Evolutionary conservation across 2,113 vertebrate species (phyloP), one percentile per base, ranked within the genome.

Genomic region (Capreolus pygargus): DNA sequence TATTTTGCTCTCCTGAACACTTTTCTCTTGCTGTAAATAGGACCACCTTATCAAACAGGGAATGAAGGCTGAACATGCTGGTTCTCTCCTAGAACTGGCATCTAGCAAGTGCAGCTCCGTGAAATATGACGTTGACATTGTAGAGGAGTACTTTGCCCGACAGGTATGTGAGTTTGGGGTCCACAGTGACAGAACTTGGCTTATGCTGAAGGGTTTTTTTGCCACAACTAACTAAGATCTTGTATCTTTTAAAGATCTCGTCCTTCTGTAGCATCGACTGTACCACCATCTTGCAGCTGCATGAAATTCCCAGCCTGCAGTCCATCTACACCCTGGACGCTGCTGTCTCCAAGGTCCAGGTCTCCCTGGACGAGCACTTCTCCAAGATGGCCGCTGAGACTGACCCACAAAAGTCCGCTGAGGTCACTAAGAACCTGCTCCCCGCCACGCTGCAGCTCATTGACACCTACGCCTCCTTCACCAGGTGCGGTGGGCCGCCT

Each of bases 281-380:
- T 36, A 99, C 99, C 82, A 99, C 98, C 50, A 99, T 99, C 98
- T 98, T 99, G 85, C 99, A 99, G 15, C 99, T 99, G 64, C 99
- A 99, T 19, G 99, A 99, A 98, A 98, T 99, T 90, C 99, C 99
- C 83, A 99, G 99, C 97, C 99, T 99, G 87, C 99, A 99, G 97
- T 99, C 99, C 88, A 99, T 99, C 98, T 99, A 99, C 85, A 99
- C 99, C 14, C 99, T 99, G 33, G 99, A 99, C 94, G 99, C 99
- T 0, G 99, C 99, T 55, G 99, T 99, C 96, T 99, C 99, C 28
- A 99, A 99, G 98, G 99, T 99, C 52, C 99, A 99, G 96, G 99
- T 99, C 98, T 99, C 99, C 89, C 98, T 99, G 57, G 99, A 99
- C 97, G 99, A 99, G 88, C 99, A 99, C 98, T 99, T 99, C 98